Conservation (phyloP, 2,797 vertebrate genomes). For the Anas bernieri region DNA sequence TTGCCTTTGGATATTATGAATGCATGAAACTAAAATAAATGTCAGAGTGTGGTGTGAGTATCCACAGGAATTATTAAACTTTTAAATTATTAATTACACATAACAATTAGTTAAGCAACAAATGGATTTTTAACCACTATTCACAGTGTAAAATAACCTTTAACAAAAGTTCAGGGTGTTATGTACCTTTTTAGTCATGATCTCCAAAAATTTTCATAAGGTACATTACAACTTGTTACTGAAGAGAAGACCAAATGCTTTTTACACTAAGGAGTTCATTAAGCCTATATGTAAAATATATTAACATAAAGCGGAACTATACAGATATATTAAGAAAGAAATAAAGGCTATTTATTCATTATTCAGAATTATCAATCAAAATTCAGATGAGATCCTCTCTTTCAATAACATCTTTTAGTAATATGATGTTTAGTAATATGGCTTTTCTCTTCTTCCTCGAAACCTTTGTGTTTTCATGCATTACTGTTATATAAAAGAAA, state of each 20-base stretch:
- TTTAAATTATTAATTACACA: constrained; percentile 4
- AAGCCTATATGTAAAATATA: neutral
- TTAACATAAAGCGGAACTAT: neutral
- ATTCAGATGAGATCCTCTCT: neutral
- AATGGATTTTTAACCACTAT: neutral
- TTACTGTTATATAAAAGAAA: neutral
- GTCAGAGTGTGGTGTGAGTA: neutral
- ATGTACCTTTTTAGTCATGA: neutral
- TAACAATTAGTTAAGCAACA: constrained; percentile 12
- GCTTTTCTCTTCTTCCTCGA: neutral
- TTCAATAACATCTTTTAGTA: neutral
- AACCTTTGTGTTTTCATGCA: neutral
- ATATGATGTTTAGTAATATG: neutral
- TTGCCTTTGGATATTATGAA: neutral
- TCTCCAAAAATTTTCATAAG: neutral
- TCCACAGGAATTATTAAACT: neutral
- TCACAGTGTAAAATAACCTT: neutral
- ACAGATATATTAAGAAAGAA: neutral
- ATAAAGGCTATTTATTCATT: neutral
- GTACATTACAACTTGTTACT: neutral
- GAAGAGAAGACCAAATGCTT: neutral
- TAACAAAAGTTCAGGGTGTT: neutral
- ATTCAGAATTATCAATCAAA: neutral
- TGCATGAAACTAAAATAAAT: neutral
- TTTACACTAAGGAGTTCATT: neutral